phyloP scores from a whole-genome alignment of 2,113 vertebrate species.

The Herpailurus yagouaroundi region DNA sequence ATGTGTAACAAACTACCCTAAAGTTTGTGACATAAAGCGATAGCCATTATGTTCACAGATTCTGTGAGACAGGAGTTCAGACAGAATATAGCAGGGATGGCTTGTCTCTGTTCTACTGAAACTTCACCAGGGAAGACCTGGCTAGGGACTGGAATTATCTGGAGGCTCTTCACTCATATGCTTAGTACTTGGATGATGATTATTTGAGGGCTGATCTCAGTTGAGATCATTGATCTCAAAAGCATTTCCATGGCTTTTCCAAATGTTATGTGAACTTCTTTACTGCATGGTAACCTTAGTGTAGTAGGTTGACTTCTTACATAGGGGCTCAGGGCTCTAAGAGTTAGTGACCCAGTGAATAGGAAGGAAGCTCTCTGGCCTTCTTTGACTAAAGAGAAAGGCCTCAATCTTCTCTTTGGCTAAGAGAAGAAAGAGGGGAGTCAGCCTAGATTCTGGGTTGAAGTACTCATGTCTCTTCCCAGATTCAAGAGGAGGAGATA shows the following conservation, averaged over 20 bases:
- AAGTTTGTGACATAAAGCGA: neutral
- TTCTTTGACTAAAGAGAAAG: neutral
- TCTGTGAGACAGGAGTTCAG: neutral
- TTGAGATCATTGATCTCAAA: neutral
- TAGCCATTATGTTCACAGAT: neutral
- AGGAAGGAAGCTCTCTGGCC: neutral
- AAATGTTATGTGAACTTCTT: neutral
- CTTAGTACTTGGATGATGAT: neutral
- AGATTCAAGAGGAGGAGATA: neutral
- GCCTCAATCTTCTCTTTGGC: no score
- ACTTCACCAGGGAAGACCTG: neutral
- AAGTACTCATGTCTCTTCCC: neutral
- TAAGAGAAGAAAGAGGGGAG: neutral
- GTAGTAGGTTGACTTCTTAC: neutral
- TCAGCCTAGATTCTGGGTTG: neutral
- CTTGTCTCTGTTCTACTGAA: neutral
- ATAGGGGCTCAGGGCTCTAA: neutral
- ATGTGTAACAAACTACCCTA: neutral
- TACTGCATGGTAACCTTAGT: neutral
- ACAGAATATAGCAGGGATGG: neutral
- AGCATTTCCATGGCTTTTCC: neutral
- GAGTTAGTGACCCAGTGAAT: slow-evolving; percentile 15
- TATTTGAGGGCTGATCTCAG: neutral
- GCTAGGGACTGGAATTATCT: neutral
- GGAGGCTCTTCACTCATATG: neutral